Percentiles rank a stretch among this genome's conserved stretches.
These are phyloP conservation scores for Nomada fabriciana DNA, from an alignment of 2,888 invertebrate species.

Conservation along the genomic window DNA sequence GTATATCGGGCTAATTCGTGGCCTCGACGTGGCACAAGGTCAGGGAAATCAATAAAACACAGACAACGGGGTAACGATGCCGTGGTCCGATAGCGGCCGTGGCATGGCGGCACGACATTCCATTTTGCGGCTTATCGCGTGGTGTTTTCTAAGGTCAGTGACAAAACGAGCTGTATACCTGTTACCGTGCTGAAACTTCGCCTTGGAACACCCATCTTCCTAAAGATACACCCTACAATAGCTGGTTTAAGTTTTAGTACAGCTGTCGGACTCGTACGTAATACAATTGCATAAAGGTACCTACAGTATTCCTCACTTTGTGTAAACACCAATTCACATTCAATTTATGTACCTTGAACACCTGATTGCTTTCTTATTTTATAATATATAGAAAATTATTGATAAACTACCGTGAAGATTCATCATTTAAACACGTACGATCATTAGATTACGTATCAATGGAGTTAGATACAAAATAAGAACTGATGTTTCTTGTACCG, in stretches of 20 bases:
- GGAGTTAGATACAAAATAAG: too few relatives aligned
- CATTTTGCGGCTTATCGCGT: conserved; percentile 56
- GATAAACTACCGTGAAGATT: too few relatives aligned
- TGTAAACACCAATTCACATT: too few relatives aligned
- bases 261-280: background rate
- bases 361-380: too few relatives aligned
- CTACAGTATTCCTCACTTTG: background rate
- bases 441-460: too few relatives aligned
- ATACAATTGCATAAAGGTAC: background rate
- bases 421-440: too few relatives aligned
- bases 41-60: conserved; percentile 77
- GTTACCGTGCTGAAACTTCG: conserved; percentile 9
- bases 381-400: too few relatives aligned
- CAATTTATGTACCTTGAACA: too few relatives aligned
- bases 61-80: conserved; percentile 77
- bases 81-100: conserved; percentile 63
- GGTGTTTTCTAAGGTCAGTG: conserved; percentile 57
- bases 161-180: conserved; percentile 44
- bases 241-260: too few relatives aligned
- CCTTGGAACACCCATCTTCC: background rate
- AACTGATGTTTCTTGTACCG: too few relatives aligned
- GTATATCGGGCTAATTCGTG: conserved; percentile 63
- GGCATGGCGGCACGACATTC: conserved; percentile 59
- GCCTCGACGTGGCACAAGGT: conserved; percentile 74
- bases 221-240: too few relatives aligned